These are phyloP conservation scores for Nymphalis c-album DNA, from an alignment of 2,888 invertebrate species.

Conservation along the genomic window DNA sequence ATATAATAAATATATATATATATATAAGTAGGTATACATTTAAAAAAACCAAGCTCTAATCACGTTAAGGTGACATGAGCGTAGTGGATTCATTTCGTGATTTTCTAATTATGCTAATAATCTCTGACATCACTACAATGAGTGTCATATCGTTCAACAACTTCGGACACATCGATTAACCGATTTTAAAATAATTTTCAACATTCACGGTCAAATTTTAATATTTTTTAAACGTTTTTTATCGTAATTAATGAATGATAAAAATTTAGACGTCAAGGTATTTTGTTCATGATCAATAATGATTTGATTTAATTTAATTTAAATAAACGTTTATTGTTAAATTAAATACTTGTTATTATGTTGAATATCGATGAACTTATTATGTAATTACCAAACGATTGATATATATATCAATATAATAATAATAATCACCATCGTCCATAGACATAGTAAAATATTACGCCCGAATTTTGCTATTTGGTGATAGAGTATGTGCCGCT, in stretches of 20 bases:
- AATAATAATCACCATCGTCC: too few relatives aligned
- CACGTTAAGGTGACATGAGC: background rate
- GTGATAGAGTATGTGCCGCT: too few relatives aligned
- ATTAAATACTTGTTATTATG: too few relatives aligned
- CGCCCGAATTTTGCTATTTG: too few relatives aligned
- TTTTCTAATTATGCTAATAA: background rate
- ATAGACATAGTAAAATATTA: too few relatives aligned
- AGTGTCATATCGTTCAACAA: background rate
- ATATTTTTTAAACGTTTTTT: background rate
- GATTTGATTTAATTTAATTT: background rate
- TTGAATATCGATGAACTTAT: too few relatives aligned
- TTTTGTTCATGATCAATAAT: background rate
- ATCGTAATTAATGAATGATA: background rate
- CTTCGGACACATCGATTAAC: background rate
- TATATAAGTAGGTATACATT: too few relatives aligned
- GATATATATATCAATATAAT: too few relatives aligned
- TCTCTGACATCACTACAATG: background rate
- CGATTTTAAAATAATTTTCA: slow-evolving; percentile 1
- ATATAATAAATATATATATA: too few relatives aligned
- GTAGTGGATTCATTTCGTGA: background rate
- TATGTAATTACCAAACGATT: too few relatives aligned
- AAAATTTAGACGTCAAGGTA: background rate
- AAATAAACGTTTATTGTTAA: too few relatives aligned
- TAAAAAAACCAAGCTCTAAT: background rate
- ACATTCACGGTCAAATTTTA: background rate